Evolutionary conservation across 2,113 vertebrate species (phyloP).

Genomic region (Gambusia affinis): DNA sequence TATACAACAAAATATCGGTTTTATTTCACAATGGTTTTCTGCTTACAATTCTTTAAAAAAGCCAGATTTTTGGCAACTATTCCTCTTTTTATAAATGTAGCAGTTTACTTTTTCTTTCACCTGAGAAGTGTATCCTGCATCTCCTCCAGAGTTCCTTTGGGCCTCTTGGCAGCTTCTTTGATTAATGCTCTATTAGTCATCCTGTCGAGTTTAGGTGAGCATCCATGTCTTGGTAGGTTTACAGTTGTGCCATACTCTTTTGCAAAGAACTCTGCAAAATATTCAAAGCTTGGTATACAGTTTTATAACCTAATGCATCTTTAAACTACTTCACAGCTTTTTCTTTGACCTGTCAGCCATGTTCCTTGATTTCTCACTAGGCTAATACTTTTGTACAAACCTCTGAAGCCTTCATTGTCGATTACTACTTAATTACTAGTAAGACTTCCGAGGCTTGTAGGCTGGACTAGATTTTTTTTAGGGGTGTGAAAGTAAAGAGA

Average conservation of each 20-base stretch:
- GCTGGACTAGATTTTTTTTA: not conserved
- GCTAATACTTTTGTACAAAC: not conserved
- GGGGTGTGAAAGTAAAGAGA: not conserved
- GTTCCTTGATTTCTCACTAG: too few species aligned
- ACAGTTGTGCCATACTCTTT: too few species aligned
- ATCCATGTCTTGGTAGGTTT: too few species aligned
- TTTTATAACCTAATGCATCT: too few species aligned
- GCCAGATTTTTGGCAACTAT: not conserved
- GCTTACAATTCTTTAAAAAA: not conserved
- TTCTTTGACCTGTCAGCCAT: not conserved
- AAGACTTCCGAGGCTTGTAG: not conserved
- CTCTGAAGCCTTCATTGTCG: not conserved
- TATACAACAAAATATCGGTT: not conserved
- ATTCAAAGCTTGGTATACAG: too few species aligned
- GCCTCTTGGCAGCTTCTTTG: not conserved
- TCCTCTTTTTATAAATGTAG: not conserved
- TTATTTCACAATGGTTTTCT: not conserved
- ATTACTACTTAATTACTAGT: not conserved
- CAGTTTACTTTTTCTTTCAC: not conserved
- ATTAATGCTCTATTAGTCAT: not conserved
- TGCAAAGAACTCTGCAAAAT: too few species aligned
- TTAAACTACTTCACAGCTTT: too few species aligned
- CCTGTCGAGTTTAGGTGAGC: not conserved
- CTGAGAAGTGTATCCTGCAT: not conserved
- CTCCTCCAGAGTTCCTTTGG: not conserved